Percentiles rank a stretch among this genome's conserved stretches.
Evolutionary conservation across 2,797 vertebrate genomes (phyloP).

Genomic region (Anniella stebbinsi): DNA sequence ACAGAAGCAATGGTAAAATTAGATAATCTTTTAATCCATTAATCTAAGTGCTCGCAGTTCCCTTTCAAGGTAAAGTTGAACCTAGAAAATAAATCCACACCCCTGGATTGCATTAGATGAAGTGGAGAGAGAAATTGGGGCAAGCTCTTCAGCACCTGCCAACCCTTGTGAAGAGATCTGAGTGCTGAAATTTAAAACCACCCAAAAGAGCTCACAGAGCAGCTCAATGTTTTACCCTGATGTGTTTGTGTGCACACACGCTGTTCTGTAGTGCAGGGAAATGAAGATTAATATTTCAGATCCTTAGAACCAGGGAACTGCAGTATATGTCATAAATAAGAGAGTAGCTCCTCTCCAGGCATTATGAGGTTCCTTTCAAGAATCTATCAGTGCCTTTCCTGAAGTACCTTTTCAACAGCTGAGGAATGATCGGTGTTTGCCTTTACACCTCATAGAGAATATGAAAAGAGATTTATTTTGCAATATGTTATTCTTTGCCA

Average conservation of each 20-base stretch:
- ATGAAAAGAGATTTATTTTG: slow-evolving; percentile 33
- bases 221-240: slow-evolving; percentile 53
- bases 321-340: slow-evolving; percentile 54
- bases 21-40: slow-evolving; percentile 66
- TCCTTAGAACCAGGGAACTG: slow-evolving; percentile 51
- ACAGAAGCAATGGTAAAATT: slow-evolving; percentile 53
- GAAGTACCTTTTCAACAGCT: slow-evolving; percentile 26
- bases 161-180: slow-evolving; percentile 68
- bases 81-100: slow-evolving; percentile 57
- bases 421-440: not conserved
- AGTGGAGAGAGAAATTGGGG: slow-evolving; percentile 43
- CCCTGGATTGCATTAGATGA: slow-evolving; percentile 42
- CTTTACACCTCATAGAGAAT: slow-evolving; percentile 6
- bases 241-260: not conserved
- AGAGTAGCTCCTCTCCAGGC: slow-evolving; percentile 40
- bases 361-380: slow-evolving; percentile 35
- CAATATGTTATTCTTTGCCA: slow-evolving; percentile 20
- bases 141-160: slow-evolving; percentile 54
- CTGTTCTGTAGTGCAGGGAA: slow-evolving; percentile 47
- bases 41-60: slow-evolving; percentile 33
- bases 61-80: slow-evolving; percentile 54
- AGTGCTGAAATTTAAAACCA: slow-evolving; percentile 43
- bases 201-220: slow-evolving; percentile 42
- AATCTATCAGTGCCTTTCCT: slow-evolving; percentile 18
- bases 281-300: slow-evolving; percentile 66